These are phyloP conservation scores for Phrynosoma blainvillii DNA, from an alignment of 2,113 vertebrate genomes.

Conservation along the genomic window DNA sequence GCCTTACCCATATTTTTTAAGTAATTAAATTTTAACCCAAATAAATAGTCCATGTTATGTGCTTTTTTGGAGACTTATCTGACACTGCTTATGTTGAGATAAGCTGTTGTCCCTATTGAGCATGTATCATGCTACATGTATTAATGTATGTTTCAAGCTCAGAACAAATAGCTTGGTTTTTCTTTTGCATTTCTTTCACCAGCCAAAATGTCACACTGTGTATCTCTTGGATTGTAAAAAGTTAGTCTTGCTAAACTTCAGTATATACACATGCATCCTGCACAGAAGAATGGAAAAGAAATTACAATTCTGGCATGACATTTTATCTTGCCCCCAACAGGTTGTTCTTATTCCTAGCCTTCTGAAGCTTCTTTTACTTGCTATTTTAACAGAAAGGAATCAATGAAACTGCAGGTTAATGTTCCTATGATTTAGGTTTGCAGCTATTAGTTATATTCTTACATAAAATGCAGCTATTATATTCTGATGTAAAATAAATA, in stretches of 20 bases:
- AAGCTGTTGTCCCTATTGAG: background rate
- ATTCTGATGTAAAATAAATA: background rate
- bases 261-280: constrained; percentile 4
- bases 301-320: background rate
- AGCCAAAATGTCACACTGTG: rapidly evolving
- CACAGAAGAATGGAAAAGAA: background rate
- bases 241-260: background rate
- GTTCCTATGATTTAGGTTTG: background rate
- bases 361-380: background rate
- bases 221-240: background rate
- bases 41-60: background rate
- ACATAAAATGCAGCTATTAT: background rate
- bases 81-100: constrained; percentile 5
- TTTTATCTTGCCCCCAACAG: background rate
- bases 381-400: background rate
- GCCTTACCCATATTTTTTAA: background rate
- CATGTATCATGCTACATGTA: background rate
- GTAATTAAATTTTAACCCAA: background rate
- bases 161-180: background rate
- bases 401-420: background rate
- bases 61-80: background rate
- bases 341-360: background rate
- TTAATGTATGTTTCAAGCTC: background rate
- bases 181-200: background rate
- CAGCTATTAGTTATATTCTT: background rate